Evolutionary conservation across 2,797 vertebrate genomes (phyloP).

Genomic region (Myripristis jacobus): DNA sequence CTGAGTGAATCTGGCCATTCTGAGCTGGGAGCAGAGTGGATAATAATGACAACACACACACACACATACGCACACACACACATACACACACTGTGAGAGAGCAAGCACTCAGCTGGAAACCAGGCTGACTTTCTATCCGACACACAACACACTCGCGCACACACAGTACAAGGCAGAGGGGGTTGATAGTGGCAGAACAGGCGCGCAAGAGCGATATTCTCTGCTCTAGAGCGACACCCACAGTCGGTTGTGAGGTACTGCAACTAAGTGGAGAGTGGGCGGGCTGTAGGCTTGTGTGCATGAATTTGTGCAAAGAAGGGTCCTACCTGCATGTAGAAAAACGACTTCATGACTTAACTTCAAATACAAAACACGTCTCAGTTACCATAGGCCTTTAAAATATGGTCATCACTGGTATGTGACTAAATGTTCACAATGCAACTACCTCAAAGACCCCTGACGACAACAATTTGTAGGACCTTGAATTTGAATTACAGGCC

Average conservation of each 20-base stretch:
- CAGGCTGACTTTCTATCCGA: constrained; percentile 86
- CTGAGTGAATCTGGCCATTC: constrained; percentile 98
- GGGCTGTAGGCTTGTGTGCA: too few relatives aligned
- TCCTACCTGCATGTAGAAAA: too few relatives aligned
- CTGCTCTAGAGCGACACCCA: constrained; percentile 82
- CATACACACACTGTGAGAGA: constrained; percentile 79
- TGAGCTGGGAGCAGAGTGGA: constrained; percentile 91
- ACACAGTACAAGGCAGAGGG: constrained; percentile 45
- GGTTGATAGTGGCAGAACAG: constrained; percentile 59
- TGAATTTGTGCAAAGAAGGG: too few relatives aligned
- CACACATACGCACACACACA: constrained; percentile 55
- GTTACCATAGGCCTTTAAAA: neutral
- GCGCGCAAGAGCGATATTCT: constrained; percentile 51
- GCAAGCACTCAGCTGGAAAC: constrained; percentile 89
- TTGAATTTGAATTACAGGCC: too few relatives aligned
- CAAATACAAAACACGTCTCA: neutral
- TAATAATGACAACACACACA: constrained; percentile 89
- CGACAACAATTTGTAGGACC: too few relatives aligned
- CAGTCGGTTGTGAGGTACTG: constrained; percentile 44
- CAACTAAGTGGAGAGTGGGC: neutral
- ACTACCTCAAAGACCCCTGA: too few relatives aligned
- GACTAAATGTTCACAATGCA: neutral
- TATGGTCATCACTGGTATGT: neutral
- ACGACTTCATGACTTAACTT: too few relatives aligned
- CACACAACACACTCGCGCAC: constrained; percentile 75